Percentiles rank a stretch among this genome's conserved stretches.
Evolutionary conservation across 2,888 invertebrate genomes (phyloP).

Genomic region (Parthenolecanium corni): DNA sequence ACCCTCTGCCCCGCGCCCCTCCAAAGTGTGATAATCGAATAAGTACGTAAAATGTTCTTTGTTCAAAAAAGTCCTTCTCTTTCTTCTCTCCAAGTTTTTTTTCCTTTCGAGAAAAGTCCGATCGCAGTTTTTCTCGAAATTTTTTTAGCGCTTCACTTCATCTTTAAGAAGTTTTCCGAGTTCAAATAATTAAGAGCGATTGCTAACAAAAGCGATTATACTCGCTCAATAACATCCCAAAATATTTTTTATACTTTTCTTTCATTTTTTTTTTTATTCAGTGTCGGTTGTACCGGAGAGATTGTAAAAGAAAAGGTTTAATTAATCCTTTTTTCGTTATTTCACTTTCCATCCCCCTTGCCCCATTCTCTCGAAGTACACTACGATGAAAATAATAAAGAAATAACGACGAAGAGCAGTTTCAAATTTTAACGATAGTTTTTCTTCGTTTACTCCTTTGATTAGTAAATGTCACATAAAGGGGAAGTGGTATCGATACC

Average conservation of each 20-base stretch:
- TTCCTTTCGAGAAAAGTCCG: not conserved
- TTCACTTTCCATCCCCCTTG: not conserved
- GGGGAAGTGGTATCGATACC: no score
- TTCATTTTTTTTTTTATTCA: not conserved
- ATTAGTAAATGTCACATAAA: no score
- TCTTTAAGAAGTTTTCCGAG: constrained; percentile 5
- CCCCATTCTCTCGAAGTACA: not conserved
- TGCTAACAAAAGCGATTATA: constrained; percentile 15
- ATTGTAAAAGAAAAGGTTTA: not conserved
- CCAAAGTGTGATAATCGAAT: not conserved
- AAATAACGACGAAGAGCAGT: no score
- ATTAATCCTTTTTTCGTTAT: not conserved
- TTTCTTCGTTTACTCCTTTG: no score
- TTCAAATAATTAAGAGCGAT: constrained; percentile 18
- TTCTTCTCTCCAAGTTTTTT: not conserved
- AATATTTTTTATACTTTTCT: not conserved
- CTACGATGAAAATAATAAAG: no score
- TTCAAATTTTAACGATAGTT: no score
- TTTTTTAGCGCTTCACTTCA: constrained; percentile 1
- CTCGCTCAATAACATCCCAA: constrained; percentile 11
- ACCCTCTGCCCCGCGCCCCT: not conserved
- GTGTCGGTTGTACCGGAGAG: not conserved
- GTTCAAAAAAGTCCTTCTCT: not conserved
- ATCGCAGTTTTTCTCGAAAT: constrained; percentile 6
- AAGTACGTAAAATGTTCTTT: constrained; percentile 19